Evolutionary conservation across 2,797 vertebrate species (phyloP).

Genomic region (Cetoscarus ocellatus): DNA sequence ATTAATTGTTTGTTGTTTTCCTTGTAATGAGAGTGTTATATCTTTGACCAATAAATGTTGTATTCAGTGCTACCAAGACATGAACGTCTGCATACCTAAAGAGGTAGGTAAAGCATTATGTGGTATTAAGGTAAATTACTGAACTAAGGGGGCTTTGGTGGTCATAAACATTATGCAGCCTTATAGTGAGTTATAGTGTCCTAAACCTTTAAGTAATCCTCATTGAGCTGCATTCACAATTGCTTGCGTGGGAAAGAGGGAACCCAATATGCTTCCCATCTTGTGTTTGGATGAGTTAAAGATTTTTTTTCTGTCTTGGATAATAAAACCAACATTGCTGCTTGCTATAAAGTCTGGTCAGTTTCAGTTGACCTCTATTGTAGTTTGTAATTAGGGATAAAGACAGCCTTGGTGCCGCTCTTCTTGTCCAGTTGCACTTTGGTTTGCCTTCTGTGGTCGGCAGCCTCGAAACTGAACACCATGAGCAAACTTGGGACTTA

Average conservation of each 20-base stretch:
- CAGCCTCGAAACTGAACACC: constrained; percentile 36
- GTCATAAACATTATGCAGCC: constrained; percentile 21
- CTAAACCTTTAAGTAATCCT: neutral
- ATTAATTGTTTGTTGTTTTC: no score
- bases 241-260: constrained; percentile 48
- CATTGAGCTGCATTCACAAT: constrained; percentile 17
- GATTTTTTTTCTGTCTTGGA: constrained; percentile 43
- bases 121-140: constrained; percentile 21
- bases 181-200: constrained; percentile 18
- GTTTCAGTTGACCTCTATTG: constrained; percentile 64
- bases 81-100: constrained; percentile 15
- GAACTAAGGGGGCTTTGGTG: constrained; percentile 19
- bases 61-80: constrained; percentile 11
- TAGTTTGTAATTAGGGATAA: constrained; percentile 82
- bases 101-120: constrained; percentile 28
- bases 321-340: constrained; percentile 63
- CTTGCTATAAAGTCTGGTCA: constrained; percentile 41
- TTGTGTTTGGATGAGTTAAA: constrained; percentile 49
- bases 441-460: constrained; percentile 66
- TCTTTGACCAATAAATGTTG: constrained; percentile 17
- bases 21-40: constrained; percentile 5
- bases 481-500: constrained; percentile 11
- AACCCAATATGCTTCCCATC: constrained; percentile 43
- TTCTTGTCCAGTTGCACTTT: constrained; percentile 64
- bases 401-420: constrained; percentile 61